Evolutionary conservation across 2,888 invertebrate species (phyloP).

Genomic region (Cyclophora punctaria): DNA sequence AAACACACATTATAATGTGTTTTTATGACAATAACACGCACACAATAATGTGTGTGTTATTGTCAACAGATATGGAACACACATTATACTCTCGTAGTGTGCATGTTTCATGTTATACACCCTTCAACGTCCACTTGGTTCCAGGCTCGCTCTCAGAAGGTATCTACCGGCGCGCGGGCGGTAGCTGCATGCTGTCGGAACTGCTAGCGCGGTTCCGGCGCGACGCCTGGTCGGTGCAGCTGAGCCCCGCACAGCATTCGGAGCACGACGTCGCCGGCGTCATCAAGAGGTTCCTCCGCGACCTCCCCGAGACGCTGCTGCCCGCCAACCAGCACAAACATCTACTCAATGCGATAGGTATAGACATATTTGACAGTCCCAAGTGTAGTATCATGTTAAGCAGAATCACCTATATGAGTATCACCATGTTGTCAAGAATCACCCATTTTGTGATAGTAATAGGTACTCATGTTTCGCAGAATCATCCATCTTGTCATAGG

Average conservation of each 20-base stretch:
- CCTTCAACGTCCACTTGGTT: background rate
- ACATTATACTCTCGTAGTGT: too few species aligned
- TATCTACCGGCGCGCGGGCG: constrained; percentile 90
- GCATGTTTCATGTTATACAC: too few species aligned
- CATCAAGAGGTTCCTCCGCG: constrained; percentile 91
- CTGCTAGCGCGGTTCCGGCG: constrained; percentile 84
- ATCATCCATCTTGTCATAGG: too few species aligned
- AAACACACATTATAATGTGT: too few species aligned
- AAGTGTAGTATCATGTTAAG: too few species aligned
- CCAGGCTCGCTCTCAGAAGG: constrained; percentile 89
- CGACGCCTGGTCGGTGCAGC: constrained; percentile 89
- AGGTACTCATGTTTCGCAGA: too few species aligned
- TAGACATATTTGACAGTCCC: background rate
- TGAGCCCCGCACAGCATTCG: constrained; percentile 82
- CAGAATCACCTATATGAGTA: too few species aligned
- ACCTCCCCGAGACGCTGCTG: constrained; percentile 88
- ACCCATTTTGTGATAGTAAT: too few species aligned
- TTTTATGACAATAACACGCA: too few species aligned
- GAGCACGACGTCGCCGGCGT: constrained; percentile 93
- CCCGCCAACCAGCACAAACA: constrained; percentile 81
- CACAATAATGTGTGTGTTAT: too few species aligned
- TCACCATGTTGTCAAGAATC: too few species aligned
- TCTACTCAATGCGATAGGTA: constrained; percentile 81
- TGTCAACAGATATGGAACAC: too few species aligned
- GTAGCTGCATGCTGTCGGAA: constrained; percentile 81